These are phyloP conservation scores for Chiroxiphia lanceolata DNA, from an alignment of 2,797 vertebrate genomes.

Conservation along the genomic window DNA sequence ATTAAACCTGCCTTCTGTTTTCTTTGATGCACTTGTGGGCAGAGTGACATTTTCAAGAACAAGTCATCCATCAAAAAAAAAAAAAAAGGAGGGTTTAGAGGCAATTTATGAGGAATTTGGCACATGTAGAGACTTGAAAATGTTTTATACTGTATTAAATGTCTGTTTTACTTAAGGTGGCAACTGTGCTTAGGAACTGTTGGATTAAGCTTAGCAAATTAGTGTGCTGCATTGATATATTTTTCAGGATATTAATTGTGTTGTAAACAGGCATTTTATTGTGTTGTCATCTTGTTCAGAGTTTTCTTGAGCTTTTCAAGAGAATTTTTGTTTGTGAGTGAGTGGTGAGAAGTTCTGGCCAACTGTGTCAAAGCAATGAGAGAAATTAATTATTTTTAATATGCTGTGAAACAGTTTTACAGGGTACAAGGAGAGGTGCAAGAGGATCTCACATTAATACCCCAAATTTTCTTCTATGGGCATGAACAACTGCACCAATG, in stretches of 20 bases:
- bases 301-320: neutral
- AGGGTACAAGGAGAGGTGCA: neutral
- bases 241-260: neutral
- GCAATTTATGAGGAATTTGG: neutral
- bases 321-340: neutral
- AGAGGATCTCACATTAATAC: neutral
- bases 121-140: neutral
- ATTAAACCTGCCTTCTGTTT: neutral
- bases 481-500: neutral
- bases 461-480: neutral
- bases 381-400: neutral
- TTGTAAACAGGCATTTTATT: neutral
- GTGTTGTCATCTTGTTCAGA: neutral
- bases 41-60: neutral
- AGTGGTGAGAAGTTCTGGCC: neutral
- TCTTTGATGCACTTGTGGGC: neutral
- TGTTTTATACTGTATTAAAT: neutral
- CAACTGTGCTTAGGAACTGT: neutral
- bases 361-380: neutral
- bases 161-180: neutral
- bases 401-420: neutral
- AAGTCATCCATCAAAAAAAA: neutral
- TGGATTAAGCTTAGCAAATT: neutral
- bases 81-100: neutral
- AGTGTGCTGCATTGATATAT: neutral